Evolutionary conservation across 2,888 invertebrate species (phyloP).

Genomic region (Drosophila testacea): DNA sequence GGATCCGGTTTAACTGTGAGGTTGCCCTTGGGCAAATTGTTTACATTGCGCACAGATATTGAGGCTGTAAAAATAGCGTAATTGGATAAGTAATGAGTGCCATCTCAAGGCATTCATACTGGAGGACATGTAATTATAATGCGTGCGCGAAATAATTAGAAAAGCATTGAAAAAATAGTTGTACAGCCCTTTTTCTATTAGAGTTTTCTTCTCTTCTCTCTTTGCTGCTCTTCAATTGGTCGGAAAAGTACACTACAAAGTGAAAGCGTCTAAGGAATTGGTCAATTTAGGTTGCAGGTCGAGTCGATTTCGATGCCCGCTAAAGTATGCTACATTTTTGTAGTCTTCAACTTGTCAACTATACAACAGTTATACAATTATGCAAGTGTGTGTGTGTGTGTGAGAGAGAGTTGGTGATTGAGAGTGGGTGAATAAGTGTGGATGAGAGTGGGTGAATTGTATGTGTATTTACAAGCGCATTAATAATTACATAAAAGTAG

Average conservation of each 20-base stretch:
- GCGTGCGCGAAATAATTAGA: constrained; percentile 73
- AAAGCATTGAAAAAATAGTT: constrained; percentile 49
- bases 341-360: constrained; percentile 25
- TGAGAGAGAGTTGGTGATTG: constrained; percentile 11
- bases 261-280: constrained; percentile 36
- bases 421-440: background rate
- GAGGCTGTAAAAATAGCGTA: constrained; percentile 87
- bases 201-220: constrained; percentile 1
- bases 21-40: constrained; percentile 84
- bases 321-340: constrained; percentile 52
- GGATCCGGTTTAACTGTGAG: constrained; percentile 85
- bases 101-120: constrained; percentile 7
- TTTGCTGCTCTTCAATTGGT: constrained; percentile 9
- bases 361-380: constrained; percentile 50
- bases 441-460: constrained; percentile 36
- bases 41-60: constrained; percentile 87
- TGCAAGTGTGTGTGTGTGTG: constrained; percentile 27
- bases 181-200: constrained; percentile 16
- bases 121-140: constrained; percentile 63
- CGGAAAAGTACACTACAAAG: constrained; percentile 43
- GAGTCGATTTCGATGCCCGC: constrained; percentile 32
- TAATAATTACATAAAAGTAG: constrained; percentile 67
- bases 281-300: constrained; percentile 7
- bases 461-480: constrained; percentile 72
- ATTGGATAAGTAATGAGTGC: constrained; percentile 7